phyloP scores from a whole-genome alignment of 1,140 invertebrate genomes.

The Lordiphosa mommai region DNA sequence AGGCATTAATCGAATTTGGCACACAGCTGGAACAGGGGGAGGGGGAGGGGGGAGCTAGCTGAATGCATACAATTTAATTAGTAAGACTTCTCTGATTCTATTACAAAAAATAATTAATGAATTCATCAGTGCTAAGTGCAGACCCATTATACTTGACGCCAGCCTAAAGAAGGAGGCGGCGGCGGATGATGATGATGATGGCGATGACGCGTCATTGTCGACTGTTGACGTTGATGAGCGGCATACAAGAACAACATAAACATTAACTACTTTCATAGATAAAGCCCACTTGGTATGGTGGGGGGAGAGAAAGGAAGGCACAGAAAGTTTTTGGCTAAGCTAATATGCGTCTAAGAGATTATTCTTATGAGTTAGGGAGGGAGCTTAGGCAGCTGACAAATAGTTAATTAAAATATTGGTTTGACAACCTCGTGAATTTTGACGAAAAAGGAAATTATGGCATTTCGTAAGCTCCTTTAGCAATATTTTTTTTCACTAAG shows the following conservation, averaged over 20 bases:
- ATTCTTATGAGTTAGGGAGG: background rate
- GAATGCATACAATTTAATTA: slow-evolving; percentile 54
- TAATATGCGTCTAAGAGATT: too few relatives aligned
- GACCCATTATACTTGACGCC: slow-evolving; percentile 49
- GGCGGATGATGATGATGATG: slow-evolving; percentile 24
- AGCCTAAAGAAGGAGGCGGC: slow-evolving; percentile 6
- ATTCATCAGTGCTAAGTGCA: slow-evolving; percentile 68
- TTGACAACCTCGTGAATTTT: too few relatives aligned
- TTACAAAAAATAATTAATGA: slow-evolving; percentile 67
- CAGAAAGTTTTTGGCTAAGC: slow-evolving; percentile 17
- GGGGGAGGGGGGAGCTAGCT: background rate
- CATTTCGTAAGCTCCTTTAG: too few relatives aligned
- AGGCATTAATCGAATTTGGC: slow-evolving; percentile 45
- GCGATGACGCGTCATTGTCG: slow-evolving; percentile 18
- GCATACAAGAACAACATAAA: slow-evolving; percentile 28
- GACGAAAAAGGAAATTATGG: too few relatives aligned
- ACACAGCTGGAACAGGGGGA: slow-evolving; percentile 4
- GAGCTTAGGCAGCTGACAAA: too few relatives aligned
- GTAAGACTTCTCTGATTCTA: slow-evolving; percentile 43
- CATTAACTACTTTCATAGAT: slow-evolving; percentile 19
- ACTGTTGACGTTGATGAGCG: slow-evolving; percentile 35
- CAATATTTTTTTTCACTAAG: too few relatives aligned
- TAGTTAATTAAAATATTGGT: too few relatives aligned
- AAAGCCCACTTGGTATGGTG: slow-evolving; percentile 16
- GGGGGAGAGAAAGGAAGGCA: slow-evolving; percentile 9